Base-by-base conservation (phyloP, 1,140 invertebrate species). In the Papilio dardanus region DNA sequence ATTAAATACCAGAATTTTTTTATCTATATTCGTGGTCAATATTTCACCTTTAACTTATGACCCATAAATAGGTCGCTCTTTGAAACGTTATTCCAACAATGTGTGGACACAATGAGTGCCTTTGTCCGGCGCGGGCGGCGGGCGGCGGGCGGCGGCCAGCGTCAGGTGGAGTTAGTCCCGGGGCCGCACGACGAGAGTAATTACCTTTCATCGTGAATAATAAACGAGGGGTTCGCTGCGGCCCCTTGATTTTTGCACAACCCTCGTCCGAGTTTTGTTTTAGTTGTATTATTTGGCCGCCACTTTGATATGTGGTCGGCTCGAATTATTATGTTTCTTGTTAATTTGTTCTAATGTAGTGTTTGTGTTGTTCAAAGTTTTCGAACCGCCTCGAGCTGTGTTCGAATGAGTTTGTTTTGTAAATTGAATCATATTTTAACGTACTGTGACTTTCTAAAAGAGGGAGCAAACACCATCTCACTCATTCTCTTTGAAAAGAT, bases 301-400 rank as follows among this genome's bases (percentile, higher is more conserved):
- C 24, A 62, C 54, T 62, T 62, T 62, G 54, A 62, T 62, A 62
- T 28, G 54, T 62, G 54, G 54, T 28, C 54, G 54, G 24, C 54
- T 28, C 12, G 24, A 62, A 62, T 62, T 62, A 62, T 62, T 62
- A 62, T 62, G 54, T 62, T 62, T 62, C 24, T 62, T 62, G 54
- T 62, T 58, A 62, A 62, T 62, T 62, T 62, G 54, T 62, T 28
- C 54, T 30, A 62, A 62, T 62, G 54, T 62, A 62, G 54, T 62
- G 54, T 62, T 62, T 62, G 54, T 28, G 21, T 19, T 50, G 66
- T 16, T 67, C 30, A 37, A n/a, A 33, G 71, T 40, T 74, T 77
- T 46, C 40, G 31, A 33, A 58, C 66, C 54, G 69, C 75, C 74
- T 33, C 74, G 58, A 54, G 50, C 50, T 54, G 50, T 54, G 7